Evolutionary conservation across 2,797 vertebrate genomes (phyloP).

Genomic region (Tauraco hartlaubi): DNA sequence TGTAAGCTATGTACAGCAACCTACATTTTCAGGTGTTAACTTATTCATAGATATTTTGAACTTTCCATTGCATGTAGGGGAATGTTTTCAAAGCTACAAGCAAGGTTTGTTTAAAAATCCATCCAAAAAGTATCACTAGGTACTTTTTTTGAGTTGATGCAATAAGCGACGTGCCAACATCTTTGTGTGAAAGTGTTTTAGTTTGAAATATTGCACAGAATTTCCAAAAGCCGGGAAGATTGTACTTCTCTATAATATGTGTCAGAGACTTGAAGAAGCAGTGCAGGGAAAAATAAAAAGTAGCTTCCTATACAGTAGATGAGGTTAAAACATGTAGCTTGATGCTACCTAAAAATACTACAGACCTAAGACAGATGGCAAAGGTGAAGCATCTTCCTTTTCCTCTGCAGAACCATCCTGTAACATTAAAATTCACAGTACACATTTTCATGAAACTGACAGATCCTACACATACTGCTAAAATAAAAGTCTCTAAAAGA

Average conservation of each 20-base stretch:
- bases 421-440: not conserved
- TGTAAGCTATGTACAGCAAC: slow-evolving; percentile 14
- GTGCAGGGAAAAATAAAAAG: not conserved
- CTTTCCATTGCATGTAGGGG: not conserved
- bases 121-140: not conserved
- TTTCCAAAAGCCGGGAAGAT: not conserved
- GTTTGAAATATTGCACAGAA: not conserved
- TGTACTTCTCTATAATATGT: not conserved
- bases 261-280: not conserved
- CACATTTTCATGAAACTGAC: not conserved
- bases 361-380: not conserved
- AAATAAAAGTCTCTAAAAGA: not conserved
- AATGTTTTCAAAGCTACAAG: not conserved
- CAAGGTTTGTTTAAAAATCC: slow-evolving; percentile 18
- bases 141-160: not conserved
- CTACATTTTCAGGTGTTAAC: slow-evolving; percentile 40
- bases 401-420: not conserved
- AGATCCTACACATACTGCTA: not conserved
- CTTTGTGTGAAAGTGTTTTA: not conserved
- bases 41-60: not conserved
- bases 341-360: slow-evolving; percentile 1
- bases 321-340: not conserved
- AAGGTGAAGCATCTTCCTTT: not conserved
- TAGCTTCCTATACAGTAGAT: not conserved
- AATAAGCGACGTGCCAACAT: not conserved